Percentiles rank a stretch among this genome's conserved stretches.
phyloP scores from a whole-genome alignment of 2,888 invertebrate genomes.

The Heliconius ethilla region DNA sequence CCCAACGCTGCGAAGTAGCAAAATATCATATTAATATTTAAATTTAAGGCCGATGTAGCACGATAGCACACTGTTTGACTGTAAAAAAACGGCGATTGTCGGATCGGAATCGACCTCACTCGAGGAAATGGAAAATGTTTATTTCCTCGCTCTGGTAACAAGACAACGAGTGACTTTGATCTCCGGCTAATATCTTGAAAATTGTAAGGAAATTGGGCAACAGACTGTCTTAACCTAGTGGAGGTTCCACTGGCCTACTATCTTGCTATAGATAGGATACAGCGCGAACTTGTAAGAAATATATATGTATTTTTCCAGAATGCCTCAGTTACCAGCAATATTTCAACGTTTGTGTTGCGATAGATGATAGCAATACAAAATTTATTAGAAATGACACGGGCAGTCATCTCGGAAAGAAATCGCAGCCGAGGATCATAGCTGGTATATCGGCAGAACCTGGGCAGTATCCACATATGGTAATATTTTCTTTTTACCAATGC shows the following conservation, averaged over 20 bases:
- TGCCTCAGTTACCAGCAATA: constrained; percentile 34
- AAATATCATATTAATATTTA: background rate
- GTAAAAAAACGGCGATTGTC: background rate
- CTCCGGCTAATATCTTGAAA: no score
- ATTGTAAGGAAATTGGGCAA: no score
- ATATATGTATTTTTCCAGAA: constrained; percentile 28
- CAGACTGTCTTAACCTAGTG: no score
- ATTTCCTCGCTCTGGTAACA: no score
- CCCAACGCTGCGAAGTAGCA: background rate
- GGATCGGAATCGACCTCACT: background rate
- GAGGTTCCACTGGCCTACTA: no score
- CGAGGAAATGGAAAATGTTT: no score
- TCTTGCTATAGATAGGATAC: no score
- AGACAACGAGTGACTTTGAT: no score
- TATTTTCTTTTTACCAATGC: constrained; percentile 39
- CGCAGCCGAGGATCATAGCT: constrained; percentile 1
- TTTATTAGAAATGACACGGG: constrained; percentile 19
- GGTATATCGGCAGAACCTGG: constrained; percentile 5
- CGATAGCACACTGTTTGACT: no score
- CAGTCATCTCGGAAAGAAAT: background rate
- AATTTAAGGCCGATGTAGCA: background rate
- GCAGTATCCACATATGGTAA: constrained; percentile 44
- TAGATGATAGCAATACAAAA: background rate
- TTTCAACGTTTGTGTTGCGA: constrained; percentile 35
- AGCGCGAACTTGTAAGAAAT: background rate